Evolutionary conservation across 35 echinoderm and acorn worm genomes (phyloP).

Genomic region (Apostichopus japonicus): DNA sequence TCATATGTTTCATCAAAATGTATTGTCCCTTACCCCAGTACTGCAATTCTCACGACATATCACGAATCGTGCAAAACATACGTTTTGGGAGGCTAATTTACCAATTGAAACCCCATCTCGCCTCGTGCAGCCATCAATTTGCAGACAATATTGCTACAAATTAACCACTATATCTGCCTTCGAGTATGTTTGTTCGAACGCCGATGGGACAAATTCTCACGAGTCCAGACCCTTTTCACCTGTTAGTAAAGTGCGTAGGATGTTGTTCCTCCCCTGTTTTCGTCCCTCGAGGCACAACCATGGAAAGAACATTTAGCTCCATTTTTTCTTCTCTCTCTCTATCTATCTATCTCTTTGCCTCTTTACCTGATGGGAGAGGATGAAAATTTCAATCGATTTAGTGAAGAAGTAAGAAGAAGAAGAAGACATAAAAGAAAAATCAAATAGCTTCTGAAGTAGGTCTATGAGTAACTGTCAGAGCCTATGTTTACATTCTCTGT

Average conservation of each 20-base stretch:
- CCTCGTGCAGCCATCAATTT: slow-evolving; percentile 23
- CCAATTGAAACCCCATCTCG: slow-evolving; percentile 15
- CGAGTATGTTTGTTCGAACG: slow-evolving; percentile 44
- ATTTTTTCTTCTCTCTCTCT: background rate
- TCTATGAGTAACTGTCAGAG: background rate
- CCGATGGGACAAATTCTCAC: slow-evolving; percentile 26
- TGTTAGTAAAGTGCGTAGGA: slow-evolving; percentile 45
- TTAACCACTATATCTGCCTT: slow-evolving; percentile 49
- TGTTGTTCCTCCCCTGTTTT: slow-evolving; percentile 5
- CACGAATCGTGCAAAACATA: slow-evolving; percentile 27
- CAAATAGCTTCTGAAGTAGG: slow-evolving; percentile 43
- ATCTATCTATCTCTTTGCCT: background rate
- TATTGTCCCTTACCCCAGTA: background rate
- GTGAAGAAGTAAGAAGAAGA: too few species aligned
- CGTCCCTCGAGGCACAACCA: slow-evolving; percentile 33
- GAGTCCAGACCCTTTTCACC: slow-evolving; percentile 48
- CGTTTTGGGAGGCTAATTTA: slow-evolving; percentile 35
- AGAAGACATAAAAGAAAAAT: background rate
- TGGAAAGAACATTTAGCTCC: slow-evolving; percentile 36
- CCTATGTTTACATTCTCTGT: slow-evolving; percentile 23
- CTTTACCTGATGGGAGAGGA: background rate
- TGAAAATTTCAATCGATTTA: background rate
- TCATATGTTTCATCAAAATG: background rate
- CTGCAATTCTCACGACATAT: background rate
- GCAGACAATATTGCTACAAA: slow-evolving; percentile 46